Conservation (phyloP, 2,888 invertebrate species). For the Archaeoteleia sp. region DNA sequence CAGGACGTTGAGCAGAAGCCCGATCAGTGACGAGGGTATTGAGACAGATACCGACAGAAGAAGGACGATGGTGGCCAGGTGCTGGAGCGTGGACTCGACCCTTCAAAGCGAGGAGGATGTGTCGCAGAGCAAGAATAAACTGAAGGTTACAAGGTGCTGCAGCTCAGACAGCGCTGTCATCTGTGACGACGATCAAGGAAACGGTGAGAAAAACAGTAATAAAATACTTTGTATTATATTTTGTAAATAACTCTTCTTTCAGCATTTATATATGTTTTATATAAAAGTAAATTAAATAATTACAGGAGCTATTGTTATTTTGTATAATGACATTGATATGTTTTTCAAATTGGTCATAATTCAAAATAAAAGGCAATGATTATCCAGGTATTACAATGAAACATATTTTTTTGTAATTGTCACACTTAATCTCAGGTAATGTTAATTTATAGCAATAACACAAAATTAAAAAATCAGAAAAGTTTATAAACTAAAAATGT, state of each 20-base stretch:
- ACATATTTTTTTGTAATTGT: no score
- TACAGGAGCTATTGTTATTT: no score
- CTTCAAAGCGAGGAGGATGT: constrained; percentile 77
- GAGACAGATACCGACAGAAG: constrained; percentile 65
- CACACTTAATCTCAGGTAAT: no score
- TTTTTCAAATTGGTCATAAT: no score
- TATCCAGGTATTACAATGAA: no score
- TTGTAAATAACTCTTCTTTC: background rate
- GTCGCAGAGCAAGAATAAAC: constrained; percentile 57
- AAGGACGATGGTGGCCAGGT: constrained; percentile 67
- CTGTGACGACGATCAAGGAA: constrained; percentile 76
- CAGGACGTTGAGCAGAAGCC: constrained; percentile 64
- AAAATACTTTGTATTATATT: background rate
- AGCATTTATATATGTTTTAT: no score
- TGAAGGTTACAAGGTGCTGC: constrained; percentile 74
- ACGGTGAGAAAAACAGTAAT: constrained; percentile 58
- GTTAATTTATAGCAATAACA: no score
- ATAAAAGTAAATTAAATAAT: no score
- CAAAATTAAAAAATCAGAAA: no score
- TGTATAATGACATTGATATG: no score
- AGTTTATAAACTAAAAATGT: no score
- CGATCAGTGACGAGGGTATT: constrained; percentile 71
- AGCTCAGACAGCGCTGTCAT: constrained; percentile 77
- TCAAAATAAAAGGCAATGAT: no score
- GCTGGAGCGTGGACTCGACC: constrained; percentile 76